Conservation (phyloP, 2,888 invertebrate genomes). For the Cheiracanthium punctorium region DNA sequence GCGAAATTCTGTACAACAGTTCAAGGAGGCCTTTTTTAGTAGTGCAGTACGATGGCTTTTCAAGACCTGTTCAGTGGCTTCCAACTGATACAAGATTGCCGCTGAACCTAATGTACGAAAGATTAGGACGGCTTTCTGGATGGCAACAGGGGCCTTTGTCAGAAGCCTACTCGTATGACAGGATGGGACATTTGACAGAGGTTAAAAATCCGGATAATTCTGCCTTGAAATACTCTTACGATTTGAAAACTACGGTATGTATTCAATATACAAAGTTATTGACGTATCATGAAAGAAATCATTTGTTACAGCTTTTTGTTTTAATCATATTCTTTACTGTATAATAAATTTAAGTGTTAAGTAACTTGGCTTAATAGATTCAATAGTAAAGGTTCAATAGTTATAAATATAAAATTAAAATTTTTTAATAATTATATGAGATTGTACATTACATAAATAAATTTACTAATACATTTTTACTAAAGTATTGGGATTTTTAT, state of each 20-base stretch:
- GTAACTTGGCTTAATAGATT: neutral
- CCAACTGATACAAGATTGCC: conserved; percentile 86
- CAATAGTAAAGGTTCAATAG: no score
- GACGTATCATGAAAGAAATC: no score
- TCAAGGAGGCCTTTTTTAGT: conserved; percentile 82
- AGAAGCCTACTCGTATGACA: conserved; percentile 92
- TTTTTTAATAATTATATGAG: no score
- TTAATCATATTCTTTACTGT: neutral
- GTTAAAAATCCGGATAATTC: conserved; percentile 93
- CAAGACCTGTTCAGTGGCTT: conserved; percentile 74
- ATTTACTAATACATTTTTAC: no score
- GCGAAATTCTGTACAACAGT: conserved; percentile 75
- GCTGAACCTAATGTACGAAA: conserved; percentile 93
- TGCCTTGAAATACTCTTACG: conserved; percentile 92
- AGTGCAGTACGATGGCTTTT: conserved; percentile 76
- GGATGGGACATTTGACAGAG: conserved; percentile 91
- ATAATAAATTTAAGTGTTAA: neutral
- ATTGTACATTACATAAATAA: no score
- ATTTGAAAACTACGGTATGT: conserved; percentile 79
- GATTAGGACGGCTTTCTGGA: conserved; percentile 89
- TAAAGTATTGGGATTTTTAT: no score
- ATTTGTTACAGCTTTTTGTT: no score
- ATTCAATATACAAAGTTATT: no score
- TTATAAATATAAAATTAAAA: no score
- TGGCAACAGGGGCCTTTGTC: conserved; percentile 95